Conservation (phyloP, 2,888 invertebrate species). For the Scaptomyza cyrtandrae region DNA sequence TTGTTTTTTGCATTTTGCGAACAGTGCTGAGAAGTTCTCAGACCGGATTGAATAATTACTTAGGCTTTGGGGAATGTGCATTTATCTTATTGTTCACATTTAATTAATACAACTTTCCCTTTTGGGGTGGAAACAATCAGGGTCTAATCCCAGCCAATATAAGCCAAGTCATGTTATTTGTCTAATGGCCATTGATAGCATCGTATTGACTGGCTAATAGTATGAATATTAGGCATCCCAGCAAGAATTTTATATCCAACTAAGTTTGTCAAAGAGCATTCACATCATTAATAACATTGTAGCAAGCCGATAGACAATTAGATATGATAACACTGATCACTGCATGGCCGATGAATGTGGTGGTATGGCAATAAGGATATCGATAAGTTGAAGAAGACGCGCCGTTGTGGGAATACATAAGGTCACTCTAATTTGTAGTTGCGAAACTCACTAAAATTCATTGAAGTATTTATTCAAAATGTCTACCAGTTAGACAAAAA, state of each 20-base stretch:
- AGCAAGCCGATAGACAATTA: not conserved
- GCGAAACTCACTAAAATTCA: not conserved
- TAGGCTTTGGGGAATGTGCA: constrained; percentile 14
- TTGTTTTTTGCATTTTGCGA: constrained; percentile 34
- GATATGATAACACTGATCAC: not conserved
- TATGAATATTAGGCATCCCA: constrained; percentile 3
- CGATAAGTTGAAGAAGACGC: not conserved
- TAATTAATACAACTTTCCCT: constrained; percentile 44
- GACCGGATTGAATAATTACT: constrained; percentile 46
- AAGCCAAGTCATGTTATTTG: constrained; percentile 68
- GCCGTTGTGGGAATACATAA: not conserved
- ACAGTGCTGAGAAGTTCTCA: not conserved
- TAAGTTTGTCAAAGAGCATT: constrained; percentile 4
- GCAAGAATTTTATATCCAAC: constrained; percentile 2
- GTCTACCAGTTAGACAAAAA: too few species aligned
- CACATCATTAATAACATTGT: constrained; percentile 18
- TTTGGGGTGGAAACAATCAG: not conserved
- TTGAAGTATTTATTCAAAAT: too few species aligned
- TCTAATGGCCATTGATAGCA: constrained; percentile 52
- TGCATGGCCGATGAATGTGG: not conserved
- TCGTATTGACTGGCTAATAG: constrained; percentile 14
- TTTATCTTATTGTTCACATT: constrained; percentile 47
- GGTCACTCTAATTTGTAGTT: not conserved
- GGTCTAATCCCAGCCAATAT: constrained; percentile 23
- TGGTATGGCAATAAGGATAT: not conserved